A percentile compares a stretch with the other conserved stretches of the same genome.
Conservation (phyloP, 64 coral and sea anemone species). For the Pocillopora verrucosa region DNA sequence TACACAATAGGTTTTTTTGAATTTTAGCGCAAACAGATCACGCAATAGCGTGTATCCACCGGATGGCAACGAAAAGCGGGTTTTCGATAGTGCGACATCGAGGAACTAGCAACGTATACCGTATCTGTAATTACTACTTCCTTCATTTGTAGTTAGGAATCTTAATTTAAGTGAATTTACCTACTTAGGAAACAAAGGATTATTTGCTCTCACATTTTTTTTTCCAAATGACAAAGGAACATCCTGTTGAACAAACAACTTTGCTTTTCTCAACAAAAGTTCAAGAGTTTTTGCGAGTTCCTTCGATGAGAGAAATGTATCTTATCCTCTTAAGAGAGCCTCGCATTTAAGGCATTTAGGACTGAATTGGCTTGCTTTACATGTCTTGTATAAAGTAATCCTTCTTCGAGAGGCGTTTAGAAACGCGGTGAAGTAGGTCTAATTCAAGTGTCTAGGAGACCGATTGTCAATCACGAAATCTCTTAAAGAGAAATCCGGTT, state of each 20-base stretch:
- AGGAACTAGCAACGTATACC: background rate
- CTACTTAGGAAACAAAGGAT: background rate
- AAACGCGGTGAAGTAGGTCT: background rate
- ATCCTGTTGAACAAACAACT: background rate
- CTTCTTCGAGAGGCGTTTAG: conserved; percentile 45
- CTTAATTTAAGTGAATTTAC: conserved; percentile 15
- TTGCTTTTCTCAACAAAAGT: background rate
- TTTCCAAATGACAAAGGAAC: background rate
- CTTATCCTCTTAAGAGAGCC: background rate
- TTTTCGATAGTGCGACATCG: background rate
- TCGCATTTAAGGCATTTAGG: conserved; percentile 24
- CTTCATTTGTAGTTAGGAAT: background rate
- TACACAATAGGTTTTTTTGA: background rate
- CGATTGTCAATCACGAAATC: conserved; percentile 15
- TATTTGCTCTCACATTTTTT: conserved; percentile 2
- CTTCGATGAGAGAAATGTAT: background rate
- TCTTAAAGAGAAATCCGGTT: background rate
- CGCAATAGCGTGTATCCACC: background rate
- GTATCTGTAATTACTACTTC: conserved; percentile 28
- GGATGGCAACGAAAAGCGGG: background rate
- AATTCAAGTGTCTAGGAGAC: background rate
- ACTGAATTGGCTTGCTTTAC: conserved; percentile 4
- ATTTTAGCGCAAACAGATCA: background rate
- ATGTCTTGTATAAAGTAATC: conserved; percentile 34
- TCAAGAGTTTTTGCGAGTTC: conserved; percentile 28